Evolutionary conservation across 2,113 vertebrate genomes (phyloP).

Genomic region (Perccottus glenii): DNA sequence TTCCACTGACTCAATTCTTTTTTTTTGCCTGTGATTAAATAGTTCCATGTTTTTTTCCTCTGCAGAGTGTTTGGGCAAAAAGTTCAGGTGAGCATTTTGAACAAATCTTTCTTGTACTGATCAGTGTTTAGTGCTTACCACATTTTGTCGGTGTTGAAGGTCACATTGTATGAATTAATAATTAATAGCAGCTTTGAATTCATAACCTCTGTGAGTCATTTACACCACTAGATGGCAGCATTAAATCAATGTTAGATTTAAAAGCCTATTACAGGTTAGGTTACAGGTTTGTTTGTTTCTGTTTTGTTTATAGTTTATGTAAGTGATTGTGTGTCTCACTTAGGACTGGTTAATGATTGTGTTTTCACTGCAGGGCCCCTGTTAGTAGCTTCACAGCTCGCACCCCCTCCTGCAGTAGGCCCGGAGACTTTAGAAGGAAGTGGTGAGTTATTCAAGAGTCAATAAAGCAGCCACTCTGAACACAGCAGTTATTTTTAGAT

Average conservation of each 20-base stretch:
- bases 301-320: background rate
- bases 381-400: conserved; percentile 19
- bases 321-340: background rate
- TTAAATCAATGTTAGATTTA: background rate
- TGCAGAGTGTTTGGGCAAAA: conserved; percentile 74
- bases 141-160: background rate
- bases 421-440: conserved; percentile 47
- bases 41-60: background rate
- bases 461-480: conserved; percentile 1
- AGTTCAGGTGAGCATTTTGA: conserved; percentile 65
- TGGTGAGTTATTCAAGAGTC: conserved; percentile 59
- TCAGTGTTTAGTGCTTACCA: conserved; percentile 8
- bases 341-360: background rate
- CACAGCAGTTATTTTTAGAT: conserved; percentile 3
- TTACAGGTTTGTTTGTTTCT: too few relatives aligned
- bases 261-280: background rate
- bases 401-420: conserved; percentile 32
- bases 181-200: too few relatives aligned
- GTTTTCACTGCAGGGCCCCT: conserved; percentile 63
- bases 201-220: too few relatives aligned
- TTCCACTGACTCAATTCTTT: too few relatives aligned
- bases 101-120: background rate
- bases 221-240: conserved; percentile 3
- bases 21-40: background rate
- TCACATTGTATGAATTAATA: background rate